phyloP scores from a whole-genome alignment of 2,888 invertebrate genomes.

The Bugulina stolonifera region DNA sequence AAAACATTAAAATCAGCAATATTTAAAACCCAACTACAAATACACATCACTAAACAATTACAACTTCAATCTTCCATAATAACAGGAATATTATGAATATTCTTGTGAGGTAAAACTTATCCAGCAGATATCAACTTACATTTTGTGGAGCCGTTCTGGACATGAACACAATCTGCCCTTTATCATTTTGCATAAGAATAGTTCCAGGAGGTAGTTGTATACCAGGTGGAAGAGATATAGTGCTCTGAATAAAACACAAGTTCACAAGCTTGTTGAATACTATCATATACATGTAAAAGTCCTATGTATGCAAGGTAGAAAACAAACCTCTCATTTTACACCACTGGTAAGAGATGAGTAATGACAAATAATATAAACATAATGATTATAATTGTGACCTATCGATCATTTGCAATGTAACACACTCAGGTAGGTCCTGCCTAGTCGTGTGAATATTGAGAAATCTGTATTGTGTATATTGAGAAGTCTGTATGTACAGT shows the following conservation, averaged over 20 bases:
- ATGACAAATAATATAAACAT: too few relatives aligned
- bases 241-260: conserved; percentile 10
- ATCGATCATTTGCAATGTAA: too few relatives aligned
- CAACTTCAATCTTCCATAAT: too few relatives aligned
- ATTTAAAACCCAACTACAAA: background rate
- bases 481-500: too few relatives aligned
- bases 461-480: too few relatives aligned
- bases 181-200: conserved; percentile 89
- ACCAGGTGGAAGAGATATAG: conserved; percentile 70
- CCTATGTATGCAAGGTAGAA: background rate
- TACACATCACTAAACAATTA: background rate
- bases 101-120: background rate
- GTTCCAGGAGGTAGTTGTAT: conserved; percentile 72
- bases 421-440: too few relatives aligned
- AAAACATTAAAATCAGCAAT: too few relatives aligned
- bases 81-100: too few relatives aligned
- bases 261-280: background rate
- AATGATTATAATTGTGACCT: too few relatives aligned
- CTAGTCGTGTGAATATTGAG: too few relatives aligned
- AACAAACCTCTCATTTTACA: background rate
- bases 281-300: too few relatives aligned
- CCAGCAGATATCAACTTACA: background rate
- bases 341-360: too few relatives aligned
- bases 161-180: conserved; percentile 87
- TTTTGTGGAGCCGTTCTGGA: conserved; percentile 70